Conservation (phyloP, 2,797 vertebrate genomes). For the Cichlasoma orientale region DNA sequence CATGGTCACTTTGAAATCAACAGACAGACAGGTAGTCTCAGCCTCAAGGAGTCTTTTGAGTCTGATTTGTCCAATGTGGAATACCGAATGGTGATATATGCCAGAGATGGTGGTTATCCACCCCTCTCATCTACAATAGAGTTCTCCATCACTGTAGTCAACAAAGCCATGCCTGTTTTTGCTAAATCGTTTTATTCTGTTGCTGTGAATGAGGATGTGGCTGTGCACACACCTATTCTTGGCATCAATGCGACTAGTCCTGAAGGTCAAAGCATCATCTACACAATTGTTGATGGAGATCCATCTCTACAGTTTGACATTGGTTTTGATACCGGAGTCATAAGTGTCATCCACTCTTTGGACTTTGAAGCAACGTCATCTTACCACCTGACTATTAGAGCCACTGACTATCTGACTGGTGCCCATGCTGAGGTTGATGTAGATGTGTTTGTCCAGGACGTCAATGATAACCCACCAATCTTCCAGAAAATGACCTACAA, state of each 20-base stretch:
- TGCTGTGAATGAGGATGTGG: slow-evolving; percentile 89
- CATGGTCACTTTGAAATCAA: slow-evolving; percentile 95
- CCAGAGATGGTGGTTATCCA: slow-evolving; percentile 90
- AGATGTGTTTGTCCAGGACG: slow-evolving; percentile 88
- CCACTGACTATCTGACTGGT: slow-evolving; percentile 93
- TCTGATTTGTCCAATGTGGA: slow-evolving; percentile 96
- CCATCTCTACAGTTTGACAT: slow-evolving; percentile 91
- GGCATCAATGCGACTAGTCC: slow-evolving; percentile 96
- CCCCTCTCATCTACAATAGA: slow-evolving; percentile 87
- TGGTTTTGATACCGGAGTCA: slow-evolving; percentile 95
- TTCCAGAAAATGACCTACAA: slow-evolving; percentile 88
- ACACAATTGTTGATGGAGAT: slow-evolving; percentile 94
- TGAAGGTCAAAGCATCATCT: slow-evolving; percentile 96
- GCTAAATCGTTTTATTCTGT: slow-evolving; percentile 94
- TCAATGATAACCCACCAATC: slow-evolving; percentile 93
- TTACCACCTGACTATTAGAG: slow-evolving; percentile 90
- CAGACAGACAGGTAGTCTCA: slow-evolving; percentile 85
- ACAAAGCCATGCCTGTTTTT: slow-evolving; percentile 98
- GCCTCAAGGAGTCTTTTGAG: slow-evolving; percentile 90
- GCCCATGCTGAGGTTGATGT: slow-evolving; percentile 94
- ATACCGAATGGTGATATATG: slow-evolving; percentile 89
- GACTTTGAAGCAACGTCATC: slow-evolving; percentile 88
- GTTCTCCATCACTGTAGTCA: slow-evolving; percentile 96
- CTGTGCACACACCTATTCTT: slow-evolving; percentile 89
- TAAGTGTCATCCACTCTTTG: slow-evolving; percentile 89